These are phyloP conservation scores for Crotalus tigris DNA, from an alignment of 2,113 vertebrate genomes.

Conservation along the genomic window DNA sequence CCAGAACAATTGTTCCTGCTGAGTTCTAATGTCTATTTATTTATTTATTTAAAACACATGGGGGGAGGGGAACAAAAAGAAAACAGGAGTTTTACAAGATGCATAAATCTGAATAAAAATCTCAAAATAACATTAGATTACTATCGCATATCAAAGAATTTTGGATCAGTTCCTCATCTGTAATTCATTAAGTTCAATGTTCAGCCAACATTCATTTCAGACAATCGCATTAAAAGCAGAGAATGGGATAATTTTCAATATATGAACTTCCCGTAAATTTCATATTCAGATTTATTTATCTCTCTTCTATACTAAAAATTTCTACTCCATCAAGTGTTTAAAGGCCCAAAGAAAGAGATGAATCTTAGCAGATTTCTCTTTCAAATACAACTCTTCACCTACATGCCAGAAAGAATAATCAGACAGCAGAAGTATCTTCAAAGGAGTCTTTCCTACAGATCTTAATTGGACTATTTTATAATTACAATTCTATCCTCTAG, in stretches of 20 bases:
- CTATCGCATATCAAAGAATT: neutral
- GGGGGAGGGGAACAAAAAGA: neutral
- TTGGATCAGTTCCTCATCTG: neutral
- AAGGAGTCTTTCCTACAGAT: neutral
- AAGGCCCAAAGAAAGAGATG: neutral
- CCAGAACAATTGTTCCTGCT: neutral
- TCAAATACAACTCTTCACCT: neutral
- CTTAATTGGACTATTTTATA: neutral
- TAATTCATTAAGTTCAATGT: neutral
- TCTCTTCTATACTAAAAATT: neutral
- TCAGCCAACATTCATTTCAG: neutral
- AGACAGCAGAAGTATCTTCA: neutral
- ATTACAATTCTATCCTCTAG: neutral
- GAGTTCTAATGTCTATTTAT: neutral
- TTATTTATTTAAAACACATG: neutral
- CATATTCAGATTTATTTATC: too few species aligned
- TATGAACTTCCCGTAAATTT: neutral
- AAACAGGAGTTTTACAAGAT: neutral
- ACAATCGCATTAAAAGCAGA: neutral
- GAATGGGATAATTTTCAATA: neutral
- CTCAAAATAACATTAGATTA: neutral
- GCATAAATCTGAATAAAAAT: neutral
- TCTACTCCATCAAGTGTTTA: neutral
- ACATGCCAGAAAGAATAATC: neutral
- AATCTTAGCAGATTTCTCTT: neutral